Evolutionary conservation across 1,140 invertebrate genomes (phyloP), one percentile per base, ranked within the genome.

Genomic region (Hycleus cichorii): DNA sequence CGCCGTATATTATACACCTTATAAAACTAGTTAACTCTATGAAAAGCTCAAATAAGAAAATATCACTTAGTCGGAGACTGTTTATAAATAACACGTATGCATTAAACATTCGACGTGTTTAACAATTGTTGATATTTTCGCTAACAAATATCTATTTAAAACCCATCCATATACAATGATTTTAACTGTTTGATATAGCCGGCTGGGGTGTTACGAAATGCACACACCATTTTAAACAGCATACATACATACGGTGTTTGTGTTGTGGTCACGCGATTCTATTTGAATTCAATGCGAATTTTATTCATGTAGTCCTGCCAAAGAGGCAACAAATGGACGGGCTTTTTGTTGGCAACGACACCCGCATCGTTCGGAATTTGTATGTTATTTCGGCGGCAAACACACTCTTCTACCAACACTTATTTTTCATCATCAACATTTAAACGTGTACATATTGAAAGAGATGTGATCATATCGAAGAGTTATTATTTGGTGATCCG

Each of bases 231-330:
- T 18, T 18, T 18, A 18, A 18, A 18, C 18, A 18, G 18, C 18
- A 18, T 18, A 18, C 1, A 18, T 18, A 18, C 18, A 18, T 18
- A 18, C 18, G 18, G 18, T 18, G 52, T 50, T 49, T 59, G 9
- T 59, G 44, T 49, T 49, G 26, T 53, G 55, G 60, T 63, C 61
- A 60, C 63, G 60, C 64, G 59, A 65, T 68, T 65, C 57, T 64
- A 66, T 68, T 68, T 66, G 66, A 66, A 66, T 64, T 66, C 60
- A 68, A 64, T 68, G 46, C 51, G 52, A 49, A 64, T 64, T 58
- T 64, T 64, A 62, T 64, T 65, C 64, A 64, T 25, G 18, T 32
- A 32, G 32, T 32, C 32, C 32, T 32, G 32, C 32, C 32, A 32
- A 32, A 32, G 32, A 4, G 32, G 32, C 32, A 4, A 32, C 32